Conservation (phyloP, 1,140 invertebrate genomes). For the Aphaenogaster floridana region DNA sequence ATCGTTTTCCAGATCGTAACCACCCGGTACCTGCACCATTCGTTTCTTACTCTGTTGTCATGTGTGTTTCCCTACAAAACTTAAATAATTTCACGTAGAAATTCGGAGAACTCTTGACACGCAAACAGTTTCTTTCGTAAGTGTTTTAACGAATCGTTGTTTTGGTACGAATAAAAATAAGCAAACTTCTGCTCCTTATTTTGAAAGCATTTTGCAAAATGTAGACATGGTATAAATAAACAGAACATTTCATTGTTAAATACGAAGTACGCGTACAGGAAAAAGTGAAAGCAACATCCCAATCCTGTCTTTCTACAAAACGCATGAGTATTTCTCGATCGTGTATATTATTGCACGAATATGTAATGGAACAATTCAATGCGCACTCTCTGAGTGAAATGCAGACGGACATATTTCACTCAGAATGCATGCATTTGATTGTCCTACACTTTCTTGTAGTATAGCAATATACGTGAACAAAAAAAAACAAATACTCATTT, state of each 20-base stretch:
- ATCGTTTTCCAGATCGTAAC: conserved; percentile 14
- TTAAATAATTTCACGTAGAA: not conserved
- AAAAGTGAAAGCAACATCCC: not conserved
- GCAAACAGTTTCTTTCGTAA: not conserved
- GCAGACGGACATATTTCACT: conserved; percentile 39
- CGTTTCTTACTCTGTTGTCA: not conserved
- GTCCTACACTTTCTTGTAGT: conserved; percentile 30
- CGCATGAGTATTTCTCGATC: conserved; percentile 14
- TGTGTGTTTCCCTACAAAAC: not conserved
- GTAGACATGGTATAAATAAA: not conserved
- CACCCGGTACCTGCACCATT: not conserved
- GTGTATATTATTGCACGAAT: not conserved
- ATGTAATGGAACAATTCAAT: conserved; percentile 13
- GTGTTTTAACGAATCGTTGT: not conserved
- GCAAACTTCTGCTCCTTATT: not conserved
- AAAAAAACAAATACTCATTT: conserved; percentile 10
- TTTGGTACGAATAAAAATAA: not conserved
- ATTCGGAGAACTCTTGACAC: not conserved
- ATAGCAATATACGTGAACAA: not conserved
- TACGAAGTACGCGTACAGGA: not conserved
- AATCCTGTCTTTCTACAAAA: not conserved
- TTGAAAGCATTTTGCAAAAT: not conserved
- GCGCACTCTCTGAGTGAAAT: conserved; percentile 29
- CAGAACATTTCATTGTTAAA: not conserved
- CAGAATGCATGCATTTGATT: conserved; percentile 20